Percentiles rank a stretch among this genome's conserved stretches.
Conservation (phyloP, 2,113 vertebrate species). For the Carassius gibelio region DNA sequence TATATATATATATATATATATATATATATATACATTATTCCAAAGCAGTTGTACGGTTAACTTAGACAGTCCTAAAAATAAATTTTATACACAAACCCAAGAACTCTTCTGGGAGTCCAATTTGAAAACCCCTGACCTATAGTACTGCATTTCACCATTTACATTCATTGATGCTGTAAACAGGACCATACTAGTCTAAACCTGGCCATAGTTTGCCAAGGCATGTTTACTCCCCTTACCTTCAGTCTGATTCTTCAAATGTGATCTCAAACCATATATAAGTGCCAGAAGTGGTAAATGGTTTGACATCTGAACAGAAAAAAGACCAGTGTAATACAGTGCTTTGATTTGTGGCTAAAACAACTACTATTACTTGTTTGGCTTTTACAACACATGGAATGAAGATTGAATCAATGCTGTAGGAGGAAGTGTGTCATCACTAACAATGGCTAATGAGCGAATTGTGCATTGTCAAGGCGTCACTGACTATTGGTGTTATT, state of each 20-base stretch:
- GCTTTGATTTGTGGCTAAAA: background rate
- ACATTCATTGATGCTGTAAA: background rate
- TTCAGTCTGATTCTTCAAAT: slow-evolving; percentile 1
- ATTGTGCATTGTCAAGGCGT: slow-evolving; percentile 13
- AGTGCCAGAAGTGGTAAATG: background rate
- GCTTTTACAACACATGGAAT: background rate
- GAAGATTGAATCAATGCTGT: background rate
- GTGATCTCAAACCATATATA: background rate
- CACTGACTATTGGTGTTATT: slow-evolving; percentile 44
- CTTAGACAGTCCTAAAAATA: background rate
- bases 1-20: no score
- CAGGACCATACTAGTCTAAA: slow-evolving; percentile 2
- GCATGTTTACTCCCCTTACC: background rate
- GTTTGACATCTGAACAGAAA: background rate
- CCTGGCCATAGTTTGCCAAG: background rate
- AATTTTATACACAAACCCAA: background rate
- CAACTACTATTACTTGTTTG: background rate
- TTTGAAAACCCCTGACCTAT: background rate
- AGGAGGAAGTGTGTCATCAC: slow-evolving; percentile 10
- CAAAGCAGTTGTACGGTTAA: background rate
- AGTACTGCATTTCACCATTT: background rate
- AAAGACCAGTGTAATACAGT: background rate
- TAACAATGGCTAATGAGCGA: background rate
- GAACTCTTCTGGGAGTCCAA: background rate
- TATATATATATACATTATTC: no score